These are phyloP conservation scores for Vesta saturnalis DNA, from an alignment of 2,888 invertebrate species.

Conservation along the genomic window DNA sequence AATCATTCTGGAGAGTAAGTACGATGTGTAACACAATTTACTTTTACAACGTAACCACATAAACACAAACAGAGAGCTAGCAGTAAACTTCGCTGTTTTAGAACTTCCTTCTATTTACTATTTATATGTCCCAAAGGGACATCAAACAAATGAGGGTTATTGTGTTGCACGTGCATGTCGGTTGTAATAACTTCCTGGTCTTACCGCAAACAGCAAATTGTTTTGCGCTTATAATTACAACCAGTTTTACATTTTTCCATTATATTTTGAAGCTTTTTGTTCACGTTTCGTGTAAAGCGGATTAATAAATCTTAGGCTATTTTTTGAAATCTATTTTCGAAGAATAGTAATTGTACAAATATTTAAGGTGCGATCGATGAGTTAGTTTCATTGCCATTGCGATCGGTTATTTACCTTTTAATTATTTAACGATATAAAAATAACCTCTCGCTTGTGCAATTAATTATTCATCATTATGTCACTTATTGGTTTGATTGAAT, in stretches of 20 bases:
- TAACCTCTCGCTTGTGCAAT: too few relatives aligned
- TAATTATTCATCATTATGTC: too few relatives aligned
- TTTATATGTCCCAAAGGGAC: slow-evolving; percentile 31
- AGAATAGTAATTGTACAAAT: not conserved
- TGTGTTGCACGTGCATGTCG: slow-evolving; percentile 34
- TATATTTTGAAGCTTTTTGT: too few relatives aligned
- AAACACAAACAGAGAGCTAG: slow-evolving; percentile 22
- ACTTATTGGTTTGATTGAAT: too few relatives aligned
- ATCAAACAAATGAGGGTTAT: slow-evolving; percentile 32
- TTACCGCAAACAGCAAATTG: slow-evolving; percentile 26
- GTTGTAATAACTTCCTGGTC: slow-evolving; percentile 32
- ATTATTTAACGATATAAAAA: not conserved
- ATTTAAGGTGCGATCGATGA: not conserved
- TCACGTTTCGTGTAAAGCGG: not conserved
- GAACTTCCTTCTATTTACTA: slow-evolving; percentile 34
- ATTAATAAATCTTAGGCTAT: too few relatives aligned
- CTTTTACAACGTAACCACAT: slow-evolving; percentile 27
- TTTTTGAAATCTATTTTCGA: too few relatives aligned
- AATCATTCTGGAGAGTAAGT: slow-evolving; percentile 18
- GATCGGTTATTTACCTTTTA: slow-evolving; percentile 7
- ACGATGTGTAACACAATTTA: slow-evolving; percentile 25
- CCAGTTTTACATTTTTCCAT: too few relatives aligned
- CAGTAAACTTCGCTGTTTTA: slow-evolving; percentile 26
- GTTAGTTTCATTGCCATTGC: not conserved
- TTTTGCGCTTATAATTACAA: slow-evolving; percentile 20